phyloP scores from a whole-genome alignment of 1,140 invertebrate species.

The Euura saliciscinereae region DNA sequence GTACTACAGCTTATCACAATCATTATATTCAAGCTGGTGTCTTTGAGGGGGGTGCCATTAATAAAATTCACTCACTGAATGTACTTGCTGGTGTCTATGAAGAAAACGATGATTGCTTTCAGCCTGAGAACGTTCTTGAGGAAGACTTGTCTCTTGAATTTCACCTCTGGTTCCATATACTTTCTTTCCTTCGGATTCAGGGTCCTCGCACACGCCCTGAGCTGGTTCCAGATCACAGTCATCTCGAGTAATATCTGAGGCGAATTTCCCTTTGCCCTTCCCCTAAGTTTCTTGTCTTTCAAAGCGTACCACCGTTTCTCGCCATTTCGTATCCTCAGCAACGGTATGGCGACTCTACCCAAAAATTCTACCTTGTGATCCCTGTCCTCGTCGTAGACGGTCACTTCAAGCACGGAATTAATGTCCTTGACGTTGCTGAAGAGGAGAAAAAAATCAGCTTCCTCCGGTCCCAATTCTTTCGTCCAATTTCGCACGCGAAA shows the following conservation, averaged over 20 bases:
- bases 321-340: slow-evolving; percentile 86
- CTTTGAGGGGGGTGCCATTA: slow-evolving; percentile 19
- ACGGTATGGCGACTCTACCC: slow-evolving; percentile 90
- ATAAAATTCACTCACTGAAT: slow-evolving; percentile 76
- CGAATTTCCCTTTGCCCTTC: slow-evolving; percentile 86
- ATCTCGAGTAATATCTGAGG: slow-evolving; percentile 94
- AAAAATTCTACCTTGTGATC: slow-evolving; percentile 98
- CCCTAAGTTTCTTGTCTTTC: slow-evolving; percentile 94
- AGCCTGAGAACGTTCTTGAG: slow-evolving; percentile 92
- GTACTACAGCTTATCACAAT: neutral
- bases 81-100: slow-evolving; percentile 89
- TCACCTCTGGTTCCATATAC: slow-evolving; percentile 91
- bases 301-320: slow-evolving; percentile 95
- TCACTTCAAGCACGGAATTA: slow-evolving; percentile 94
- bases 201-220: slow-evolving; percentile 88
- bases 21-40: neutral
- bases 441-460: slow-evolving; percentile 15
- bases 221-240: slow-evolving; percentile 90
- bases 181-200: slow-evolving; percentile 96
- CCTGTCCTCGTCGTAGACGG: slow-evolving; percentile 97
- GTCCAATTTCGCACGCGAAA: neutral
- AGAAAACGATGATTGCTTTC: slow-evolving; percentile 86
- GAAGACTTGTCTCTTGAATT: slow-evolving; percentile 95
- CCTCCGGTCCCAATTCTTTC: neutral
- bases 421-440: slow-evolving; percentile 95